These are phyloP conservation scores for Harmothoe impar DNA, from an alignment of 2,888 invertebrate genomes.

Conservation along the genomic window DNA sequence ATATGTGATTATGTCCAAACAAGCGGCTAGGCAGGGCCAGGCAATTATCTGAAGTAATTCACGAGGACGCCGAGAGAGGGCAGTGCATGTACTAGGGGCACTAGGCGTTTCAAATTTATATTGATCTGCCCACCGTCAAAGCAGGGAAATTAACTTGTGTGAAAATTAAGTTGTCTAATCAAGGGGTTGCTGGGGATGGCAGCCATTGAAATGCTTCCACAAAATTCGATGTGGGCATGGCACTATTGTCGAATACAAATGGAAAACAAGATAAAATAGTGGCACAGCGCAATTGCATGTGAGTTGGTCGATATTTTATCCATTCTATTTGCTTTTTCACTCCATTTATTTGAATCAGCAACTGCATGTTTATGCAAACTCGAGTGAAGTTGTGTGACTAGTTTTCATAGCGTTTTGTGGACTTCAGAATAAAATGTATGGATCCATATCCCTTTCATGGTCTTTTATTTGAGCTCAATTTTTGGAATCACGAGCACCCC, in stretches of 20 bases:
- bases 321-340: neutral
- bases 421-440: too few relatives aligned
- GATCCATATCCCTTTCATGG: too few relatives aligned
- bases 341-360: neutral
- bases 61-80: neutral
- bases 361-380: neutral
- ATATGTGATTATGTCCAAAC: slow-evolving; percentile 60
- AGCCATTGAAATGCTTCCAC: neutral
- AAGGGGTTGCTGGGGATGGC: neutral
- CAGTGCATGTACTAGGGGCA: neutral
- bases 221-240: neutral
- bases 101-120: neutral
- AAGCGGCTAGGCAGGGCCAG: neutral
- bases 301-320: neutral
- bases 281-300: neutral
- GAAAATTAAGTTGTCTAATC: slow-evolving; percentile 21
- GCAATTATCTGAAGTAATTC: slow-evolving; percentile 51
- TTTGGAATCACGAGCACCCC: too few relatives aligned
- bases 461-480: too few relatives aligned
- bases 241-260: too few relatives aligned
- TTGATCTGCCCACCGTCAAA: neutral
- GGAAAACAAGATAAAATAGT: too few relatives aligned
- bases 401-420: too few relatives aligned
- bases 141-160: slow-evolving; percentile 4
- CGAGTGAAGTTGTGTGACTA: too few relatives aligned